phyloP scores from a whole-genome alignment of 1,140 invertebrate species.

The Sarcophaga peregrina region DNA sequence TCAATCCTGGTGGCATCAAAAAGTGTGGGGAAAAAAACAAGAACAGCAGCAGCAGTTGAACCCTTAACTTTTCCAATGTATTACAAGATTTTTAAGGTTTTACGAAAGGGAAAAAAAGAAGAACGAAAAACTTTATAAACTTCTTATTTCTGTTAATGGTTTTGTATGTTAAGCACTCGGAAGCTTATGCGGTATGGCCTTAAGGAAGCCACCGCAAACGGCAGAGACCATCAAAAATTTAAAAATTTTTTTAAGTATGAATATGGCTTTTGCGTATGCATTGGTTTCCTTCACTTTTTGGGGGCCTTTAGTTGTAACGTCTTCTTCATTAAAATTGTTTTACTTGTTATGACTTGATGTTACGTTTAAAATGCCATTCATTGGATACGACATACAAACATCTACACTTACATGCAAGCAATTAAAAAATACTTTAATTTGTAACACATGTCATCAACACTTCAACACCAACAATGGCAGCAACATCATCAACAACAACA shows the following conservation, averaged over 20 bases:
- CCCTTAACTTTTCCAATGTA: no score
- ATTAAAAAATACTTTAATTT: slow-evolving; percentile 46
- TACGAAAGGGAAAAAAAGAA: not conserved
- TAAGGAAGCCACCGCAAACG: not conserved
- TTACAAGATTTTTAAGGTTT: no score
- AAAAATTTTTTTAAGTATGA: no score
- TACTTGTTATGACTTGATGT: not conserved
- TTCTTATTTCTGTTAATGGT: not conserved
- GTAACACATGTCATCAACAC: slow-evolving; percentile 45
- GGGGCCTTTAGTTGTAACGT: not conserved
- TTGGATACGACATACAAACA: not conserved
- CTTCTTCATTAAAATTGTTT: not conserved
- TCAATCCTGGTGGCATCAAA: not conserved
- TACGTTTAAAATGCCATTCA: not conserved
- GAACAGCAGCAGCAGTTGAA: not conserved
- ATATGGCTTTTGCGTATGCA: not conserved
- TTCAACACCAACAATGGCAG: slow-evolving; percentile 20
- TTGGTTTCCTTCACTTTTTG: slow-evolving; percentile 11
- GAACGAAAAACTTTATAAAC: not conserved
- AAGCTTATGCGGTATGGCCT: slow-evolving; percentile 26
- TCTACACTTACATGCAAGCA: slow-evolving; percentile 31
- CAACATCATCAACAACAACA: slow-evolving; percentile 9
- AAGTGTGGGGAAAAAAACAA: not conserved
- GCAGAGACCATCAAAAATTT: not conserved
- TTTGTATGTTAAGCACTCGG: not conserved